Evolutionary conservation across 2,797 vertebrate genomes (phyloP).

Genomic region (Platyrinchus mystaceus): DNA sequence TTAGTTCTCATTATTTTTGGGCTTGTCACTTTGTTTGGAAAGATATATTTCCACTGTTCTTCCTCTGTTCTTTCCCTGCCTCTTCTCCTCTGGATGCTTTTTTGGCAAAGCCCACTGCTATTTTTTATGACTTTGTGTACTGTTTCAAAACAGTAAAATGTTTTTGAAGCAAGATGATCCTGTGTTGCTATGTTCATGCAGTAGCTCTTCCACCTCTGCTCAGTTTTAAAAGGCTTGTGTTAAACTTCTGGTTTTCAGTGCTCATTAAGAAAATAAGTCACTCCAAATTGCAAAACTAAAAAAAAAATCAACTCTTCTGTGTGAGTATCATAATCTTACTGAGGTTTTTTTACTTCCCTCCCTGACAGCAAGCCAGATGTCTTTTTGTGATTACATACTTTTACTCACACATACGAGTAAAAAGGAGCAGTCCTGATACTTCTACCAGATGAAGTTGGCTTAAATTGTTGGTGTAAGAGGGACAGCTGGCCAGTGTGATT

Average conservation of each 20-base stretch:
- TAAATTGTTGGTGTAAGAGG: neutral
- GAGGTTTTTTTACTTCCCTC: neutral
- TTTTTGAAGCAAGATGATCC: conserved; percentile 58
- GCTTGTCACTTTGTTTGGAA: conserved; percentile 75
- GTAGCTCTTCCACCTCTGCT: conserved; percentile 26
- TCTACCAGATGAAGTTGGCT: neutral
- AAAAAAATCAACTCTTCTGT: neutral
- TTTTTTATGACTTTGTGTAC: conserved; percentile 56
- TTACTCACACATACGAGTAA: neutral
- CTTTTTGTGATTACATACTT: neutral
- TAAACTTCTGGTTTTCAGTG: neutral
- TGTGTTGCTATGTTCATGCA: conserved; percentile 26
- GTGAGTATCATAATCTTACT: neutral
- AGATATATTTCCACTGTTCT: conserved; percentile 74
- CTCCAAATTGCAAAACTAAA: neutral
- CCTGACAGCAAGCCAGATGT: neutral
- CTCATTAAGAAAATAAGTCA: conserved; percentile 13
- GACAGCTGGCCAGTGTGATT: neutral
- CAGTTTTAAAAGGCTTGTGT: conserved; percentile 2
- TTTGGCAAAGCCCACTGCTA: conserved; percentile 22
- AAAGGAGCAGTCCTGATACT: neutral
- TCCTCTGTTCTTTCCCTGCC: conserved; percentile 72
- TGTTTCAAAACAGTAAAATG: conserved; percentile 63
- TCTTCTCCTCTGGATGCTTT: conserved; percentile 57
- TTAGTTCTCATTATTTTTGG: conserved; percentile 79